phyloP scores from a whole-genome alignment of 2,797 vertebrate species.

The Pseudochaenichthys georgianus region DNA sequence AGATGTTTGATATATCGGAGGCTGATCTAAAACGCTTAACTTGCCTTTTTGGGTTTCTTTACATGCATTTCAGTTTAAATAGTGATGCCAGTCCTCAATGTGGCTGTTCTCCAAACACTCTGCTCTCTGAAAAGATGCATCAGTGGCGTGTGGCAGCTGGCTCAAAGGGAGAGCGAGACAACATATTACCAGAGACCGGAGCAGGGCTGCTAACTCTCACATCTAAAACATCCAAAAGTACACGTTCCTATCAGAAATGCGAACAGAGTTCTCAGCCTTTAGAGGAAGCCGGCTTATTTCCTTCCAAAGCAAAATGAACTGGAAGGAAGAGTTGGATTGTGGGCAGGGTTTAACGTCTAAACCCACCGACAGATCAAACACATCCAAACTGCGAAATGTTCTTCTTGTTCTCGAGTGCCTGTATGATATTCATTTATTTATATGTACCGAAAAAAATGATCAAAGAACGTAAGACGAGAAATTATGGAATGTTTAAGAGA shows the following conservation, averaged over 20 bases:
- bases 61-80: slow-evolving; percentile 30
- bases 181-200: slow-evolving; percentile 46
- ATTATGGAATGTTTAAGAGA: slow-evolving; percentile 27
- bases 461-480: slow-evolving; percentile 2
- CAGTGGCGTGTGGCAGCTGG: slow-evolving; percentile 57
- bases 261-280: slow-evolving; percentile 41
- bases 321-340: slow-evolving; percentile 17
- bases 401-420: neutral
- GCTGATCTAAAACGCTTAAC: neutral
- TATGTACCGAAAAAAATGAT: neutral
- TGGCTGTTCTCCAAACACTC: slow-evolving; percentile 57
- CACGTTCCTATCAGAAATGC: slow-evolving; percentile 61
- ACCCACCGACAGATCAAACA: slow-evolving; percentile 22
- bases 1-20: slow-evolving; percentile 4
- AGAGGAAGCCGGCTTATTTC: slow-evolving; percentile 14
- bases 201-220: slow-evolving; percentile 37
- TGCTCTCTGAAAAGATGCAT: slow-evolving; percentile 63
- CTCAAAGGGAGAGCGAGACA: slow-evolving; percentile 42
- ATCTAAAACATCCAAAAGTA: slow-evolving; percentile 45
- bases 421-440: slow-evolving; percentile 22
- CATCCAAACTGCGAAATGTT: slow-evolving; percentile 7
- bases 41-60: slow-evolving; percentile 16
- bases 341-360: slow-evolving; percentile 24
- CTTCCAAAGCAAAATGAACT: slow-evolving; percentile 32
- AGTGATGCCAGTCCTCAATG: slow-evolving; percentile 24